A percentile compares a stretch with the other conserved stretches of the same genome.
Evolutionary conservation across 2,888 invertebrate genomes (phyloP).

Genomic region (Mesorhabditis spiculigera): DNA sequence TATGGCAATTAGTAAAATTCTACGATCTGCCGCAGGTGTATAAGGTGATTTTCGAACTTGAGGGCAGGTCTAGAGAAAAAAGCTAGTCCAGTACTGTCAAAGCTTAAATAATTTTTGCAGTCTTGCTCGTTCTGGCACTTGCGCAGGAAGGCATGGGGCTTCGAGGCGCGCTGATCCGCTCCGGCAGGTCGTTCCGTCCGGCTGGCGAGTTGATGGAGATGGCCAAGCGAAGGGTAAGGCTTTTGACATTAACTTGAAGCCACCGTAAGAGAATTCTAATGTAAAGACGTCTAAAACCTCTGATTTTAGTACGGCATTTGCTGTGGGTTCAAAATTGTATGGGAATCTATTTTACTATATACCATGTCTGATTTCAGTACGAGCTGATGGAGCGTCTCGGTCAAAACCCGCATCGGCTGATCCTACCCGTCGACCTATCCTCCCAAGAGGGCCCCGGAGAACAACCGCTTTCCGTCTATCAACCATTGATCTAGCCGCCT

Average conservation of each 20-base stretch:
- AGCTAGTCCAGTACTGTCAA: no score
- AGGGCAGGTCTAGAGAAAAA: no score
- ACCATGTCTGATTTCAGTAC: neutral
- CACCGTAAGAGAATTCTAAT: no score
- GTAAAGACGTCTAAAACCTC: neutral
- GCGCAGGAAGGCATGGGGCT: neutral
- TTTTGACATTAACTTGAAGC: no score
- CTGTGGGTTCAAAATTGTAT: neutral
- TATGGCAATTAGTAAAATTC: no score
- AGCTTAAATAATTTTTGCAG: neutral
- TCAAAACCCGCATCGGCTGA: neutral
- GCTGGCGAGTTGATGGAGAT: neutral
- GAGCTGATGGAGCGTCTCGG: conserved; percentile 3
- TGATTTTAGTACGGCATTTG: neutral
- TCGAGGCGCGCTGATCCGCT: conserved; percentile 3
- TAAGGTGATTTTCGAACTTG: no score
- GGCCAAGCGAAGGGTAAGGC: neutral
- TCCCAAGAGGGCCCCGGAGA: neutral
- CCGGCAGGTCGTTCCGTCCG: neutral
- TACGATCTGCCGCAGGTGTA: no score
- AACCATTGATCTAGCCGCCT: neutral
- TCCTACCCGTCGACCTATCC: neutral
- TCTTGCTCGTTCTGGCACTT: neutral
- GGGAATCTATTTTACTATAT: conserved; percentile 3
- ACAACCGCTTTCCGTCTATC: neutral